phyloP scores from a whole-genome alignment of 2,888 invertebrate species.

The Acanthopleura granulata region DNA sequence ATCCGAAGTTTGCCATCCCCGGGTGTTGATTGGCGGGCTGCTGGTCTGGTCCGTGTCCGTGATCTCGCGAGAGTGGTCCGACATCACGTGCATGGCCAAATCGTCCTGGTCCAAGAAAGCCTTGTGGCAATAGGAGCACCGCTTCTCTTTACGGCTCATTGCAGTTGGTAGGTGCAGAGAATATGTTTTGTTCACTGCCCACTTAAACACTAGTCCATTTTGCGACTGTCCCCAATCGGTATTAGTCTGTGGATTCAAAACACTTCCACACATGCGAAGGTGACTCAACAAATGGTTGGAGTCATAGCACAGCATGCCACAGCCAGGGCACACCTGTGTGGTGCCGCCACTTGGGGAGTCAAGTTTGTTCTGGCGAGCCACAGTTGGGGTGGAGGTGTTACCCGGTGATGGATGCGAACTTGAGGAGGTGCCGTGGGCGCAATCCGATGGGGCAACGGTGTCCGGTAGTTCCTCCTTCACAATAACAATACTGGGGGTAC shows the following conservation, averaged over 20 bases:
- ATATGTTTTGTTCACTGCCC: slow-evolving; percentile 13
- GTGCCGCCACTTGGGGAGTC: background rate
- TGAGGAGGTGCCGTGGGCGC: background rate
- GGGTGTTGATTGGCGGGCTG: slow-evolving; percentile 2
- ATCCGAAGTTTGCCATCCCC: slow-evolving; percentile 24
- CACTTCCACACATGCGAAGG: background rate
- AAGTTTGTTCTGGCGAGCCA: background rate
- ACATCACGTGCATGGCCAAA: slow-evolving; percentile 67
- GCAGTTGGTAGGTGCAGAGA: background rate
- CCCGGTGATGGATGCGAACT: background rate
- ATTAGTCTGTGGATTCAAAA: background rate
- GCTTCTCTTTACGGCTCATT: background rate
- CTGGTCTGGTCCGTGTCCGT: background rate
- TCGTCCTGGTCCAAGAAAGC: slow-evolving; percentile 58
- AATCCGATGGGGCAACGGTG: background rate
- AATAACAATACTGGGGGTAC: background rate
- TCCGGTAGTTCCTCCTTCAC: slow-evolving; percentile 14
- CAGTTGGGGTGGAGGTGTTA: background rate
- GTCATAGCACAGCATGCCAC: slow-evolving; percentile 10
- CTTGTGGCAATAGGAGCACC: slow-evolving; percentile 44
- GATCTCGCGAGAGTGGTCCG: slow-evolving; percentile 30
- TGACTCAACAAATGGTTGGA: background rate
- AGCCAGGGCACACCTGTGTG: slow-evolving; percentile 14
- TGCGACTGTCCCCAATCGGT: background rate
- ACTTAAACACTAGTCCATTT: background rate